Base-by-base conservation (phyloP, 2,888 invertebrate species). In the Agrypnus murinus region DNA sequence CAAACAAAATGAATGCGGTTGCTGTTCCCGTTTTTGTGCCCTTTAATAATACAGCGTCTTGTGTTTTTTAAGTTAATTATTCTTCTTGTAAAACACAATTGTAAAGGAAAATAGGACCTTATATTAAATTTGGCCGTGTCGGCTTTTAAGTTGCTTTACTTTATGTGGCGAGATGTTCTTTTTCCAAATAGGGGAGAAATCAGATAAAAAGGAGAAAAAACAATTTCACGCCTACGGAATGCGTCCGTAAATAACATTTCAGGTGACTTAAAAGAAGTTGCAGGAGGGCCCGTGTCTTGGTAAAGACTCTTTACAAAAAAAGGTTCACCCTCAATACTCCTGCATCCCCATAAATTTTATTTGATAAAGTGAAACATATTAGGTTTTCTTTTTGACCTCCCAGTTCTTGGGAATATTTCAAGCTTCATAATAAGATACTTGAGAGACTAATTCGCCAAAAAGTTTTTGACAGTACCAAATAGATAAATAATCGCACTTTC, bases 231-330 rank as follows among this genome's bases (percentile, higher is more conserved):
- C 59, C 57, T 25, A 5, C 8, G 32, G 32, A 48, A 14, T 40
- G 15, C 43, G 40, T 53, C 17, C 64, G 64, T 53, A 53, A 64
- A 64, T 45, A 46, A 53, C 50, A 31, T 50, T 63, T 38, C 64
- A 64, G 64, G 38, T 53, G 63, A 63, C 38, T 50, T 34, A 25
- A 5, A 17, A 9, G 36, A 25, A 25, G 25, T 25, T 25, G 8
- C 25, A 57, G 32, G 6, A 14, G 31, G 46, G 57, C 45, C 57
- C 65, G 57, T 65, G 58, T 46, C 50, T n/a, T n/a, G n/a, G n/a
- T n/a, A n/a, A n/a, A n/a, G n/a, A n/a, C n/a, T n/a, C n/a, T 50
- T 59, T 46, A 59, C 50, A 66, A 66, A 66, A n/a, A 57, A 19
- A 40, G 15, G 17, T 2, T 0, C 14, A 17, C 8, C 19, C 34